Base-by-base conservation (phyloP, 2,113 vertebrate genomes). In the Rhodinocichla rosea region DNA sequence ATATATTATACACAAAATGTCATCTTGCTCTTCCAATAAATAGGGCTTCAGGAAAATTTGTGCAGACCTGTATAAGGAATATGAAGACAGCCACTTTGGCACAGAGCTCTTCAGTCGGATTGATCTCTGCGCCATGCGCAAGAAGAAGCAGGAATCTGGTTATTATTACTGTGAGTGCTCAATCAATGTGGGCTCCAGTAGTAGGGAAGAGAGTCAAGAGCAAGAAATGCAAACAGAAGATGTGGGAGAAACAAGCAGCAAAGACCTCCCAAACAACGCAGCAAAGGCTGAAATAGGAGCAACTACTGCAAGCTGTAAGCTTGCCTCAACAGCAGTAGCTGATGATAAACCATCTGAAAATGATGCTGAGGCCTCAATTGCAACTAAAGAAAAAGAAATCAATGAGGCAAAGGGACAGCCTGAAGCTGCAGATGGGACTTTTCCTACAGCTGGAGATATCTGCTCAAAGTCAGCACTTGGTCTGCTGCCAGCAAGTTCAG, bases 41-140 rank as follows among this genome's bases (percentile, higher is more conserved):
- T 37, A 97, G 90, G 93, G 79, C 18, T 97, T 94, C 82, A 83
- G 88, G 74, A 98, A 90, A 85, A 95, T 95, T 69, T 83, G 24
- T 76, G 64, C 21, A 0, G 89, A 96, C 74, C 44, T 98, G 8
- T 97, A 97, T n/a, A 97, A 91, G 62, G 96, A 97, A 39, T 96
- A 97, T 16, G 94, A 97, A 94, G 88, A 97, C 28, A 87, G 52
- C 6, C 69, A 70, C 74, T 98, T 98, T 52, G 94, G 96, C 44
- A 95, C 50, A 32, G 91, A 97, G 77, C 44, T 94, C 52, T 87
- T 98, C 32, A 79, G 44, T 35, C 87, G 53, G 60, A 93, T 94
- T 76, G 97, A 97, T 83, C 97, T 98, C 32, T 98, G 97, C 28
- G 95, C 97, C 49, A 97, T 97, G 96, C 95, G 45, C 28, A 97